These are phyloP conservation scores for Schizaphis graminum DNA, from an alignment of 2,888 invertebrate species.

Conservation along the genomic window DNA sequence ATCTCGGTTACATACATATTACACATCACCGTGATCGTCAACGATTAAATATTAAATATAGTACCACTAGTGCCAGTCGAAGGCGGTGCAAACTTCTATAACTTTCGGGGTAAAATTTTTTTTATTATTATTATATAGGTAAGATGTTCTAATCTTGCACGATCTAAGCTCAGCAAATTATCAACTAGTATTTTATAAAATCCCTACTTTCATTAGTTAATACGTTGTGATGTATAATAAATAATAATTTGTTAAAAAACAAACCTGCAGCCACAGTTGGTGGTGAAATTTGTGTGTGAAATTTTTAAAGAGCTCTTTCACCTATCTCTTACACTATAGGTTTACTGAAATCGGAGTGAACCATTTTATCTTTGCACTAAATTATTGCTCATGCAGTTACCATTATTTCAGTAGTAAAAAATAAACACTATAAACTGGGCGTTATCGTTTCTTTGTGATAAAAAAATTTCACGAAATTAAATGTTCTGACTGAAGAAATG, in stretches of 20 bases:
- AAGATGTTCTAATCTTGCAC: not conserved
- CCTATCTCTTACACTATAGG: not conserved
- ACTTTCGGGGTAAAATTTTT: not conserved
- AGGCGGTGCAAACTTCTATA: not conserved
- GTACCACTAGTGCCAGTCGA: not conserved
- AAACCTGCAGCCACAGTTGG: not conserved
- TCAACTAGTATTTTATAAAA: not conserved
- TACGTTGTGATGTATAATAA: not conserved
- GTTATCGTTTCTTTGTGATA: not conserved
- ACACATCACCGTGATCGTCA: not conserved
- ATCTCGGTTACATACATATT: not conserved
- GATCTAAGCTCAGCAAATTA: not conserved
- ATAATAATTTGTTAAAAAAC: not conserved
- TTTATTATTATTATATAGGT: no score
- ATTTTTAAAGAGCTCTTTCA: not conserved
- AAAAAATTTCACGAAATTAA: conserved; percentile 35
- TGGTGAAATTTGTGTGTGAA: not conserved
- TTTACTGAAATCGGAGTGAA: not conserved
- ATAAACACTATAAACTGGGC: not conserved
- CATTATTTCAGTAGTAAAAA: not conserved
- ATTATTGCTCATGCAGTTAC: not conserved
- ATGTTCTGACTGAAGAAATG: not conserved
- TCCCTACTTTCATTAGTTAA: not conserved
- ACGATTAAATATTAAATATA: not conserved
- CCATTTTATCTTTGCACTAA: not conserved